Evolutionary conservation across 2,888 invertebrate genomes (phyloP), one percentile per base, ranked within the genome.

Genomic region (Seira sanloemensis): DNA sequence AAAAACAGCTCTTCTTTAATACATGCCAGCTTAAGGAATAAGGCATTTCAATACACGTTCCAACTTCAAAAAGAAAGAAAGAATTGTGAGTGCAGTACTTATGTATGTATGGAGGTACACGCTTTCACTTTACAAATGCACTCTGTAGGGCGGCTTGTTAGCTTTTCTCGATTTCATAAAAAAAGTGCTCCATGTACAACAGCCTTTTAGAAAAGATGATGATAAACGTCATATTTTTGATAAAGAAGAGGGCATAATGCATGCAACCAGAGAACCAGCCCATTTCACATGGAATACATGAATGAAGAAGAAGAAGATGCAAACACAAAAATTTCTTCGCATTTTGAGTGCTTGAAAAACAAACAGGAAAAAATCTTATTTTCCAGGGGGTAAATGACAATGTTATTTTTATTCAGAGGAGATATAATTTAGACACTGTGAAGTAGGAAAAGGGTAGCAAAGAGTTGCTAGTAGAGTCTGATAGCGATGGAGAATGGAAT

Each of bases 71-170:
- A 7, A 37, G 58, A 58, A 18, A 58, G 2, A 16, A 9, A n/a
- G n/a, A n/a, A n/a, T n/a, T n/a, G n/a, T n/a, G 58, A 58, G n/a
- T 58, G 18, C n/a, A 18, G 2, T 58, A 58, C 58, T 58, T 12
- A n/a, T n/a, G n/a, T n/a, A n/a, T n/a, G n/a, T n/a, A n/a, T n/a
- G n/a, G n/a, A n/a, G n/a, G n/a, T n/a, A n/a, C n/a, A n/a, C n/a
- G n/a, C n/a, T n/a, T n/a, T 12, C 12, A 37, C 37, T 37, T 37
- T 7, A n/a, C n/a, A 37, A 37, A 37, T 37, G 37, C 37, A 37
- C 37, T 37, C 12, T 37, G 4, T 37, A 7, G 37, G n/a, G 58
- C 7, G 66, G 67, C 79, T 79, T 73, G 79, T 79, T 79, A 73
- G 73, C 67, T 67, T 67, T 18, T 73, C 37, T 72, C 25, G 50